Conservation (phyloP, 2,888 invertebrate species). For the Coelopa pilipes region DNA sequence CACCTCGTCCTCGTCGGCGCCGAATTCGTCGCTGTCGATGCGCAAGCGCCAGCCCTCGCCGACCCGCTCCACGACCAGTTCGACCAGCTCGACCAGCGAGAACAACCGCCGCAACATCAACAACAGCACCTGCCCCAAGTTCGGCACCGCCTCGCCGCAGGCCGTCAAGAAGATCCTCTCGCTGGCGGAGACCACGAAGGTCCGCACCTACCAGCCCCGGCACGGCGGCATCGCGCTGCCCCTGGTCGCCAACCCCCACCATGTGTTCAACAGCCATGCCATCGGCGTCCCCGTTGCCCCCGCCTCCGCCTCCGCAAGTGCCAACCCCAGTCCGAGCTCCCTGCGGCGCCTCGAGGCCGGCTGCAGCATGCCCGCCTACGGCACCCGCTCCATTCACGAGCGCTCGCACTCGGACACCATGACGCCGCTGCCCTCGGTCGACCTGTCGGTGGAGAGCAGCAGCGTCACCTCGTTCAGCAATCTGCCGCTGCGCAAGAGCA, state of each 20-base stretch:
- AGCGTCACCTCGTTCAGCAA: conserved; percentile 93
- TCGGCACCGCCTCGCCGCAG: conserved; percentile 91
- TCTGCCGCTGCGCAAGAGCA: conserved; percentile 86
- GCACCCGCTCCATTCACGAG: conserved; percentile 79
- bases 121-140: conserved; percentile 71
- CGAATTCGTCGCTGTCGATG: conserved; percentile 67
- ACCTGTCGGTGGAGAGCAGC: conserved; percentile 93
- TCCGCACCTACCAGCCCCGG: conserved; percentile 87
- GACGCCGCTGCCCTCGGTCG: conserved; percentile 82
- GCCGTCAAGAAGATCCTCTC: conserved; percentile 95
- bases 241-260: conserved; percentile 68
- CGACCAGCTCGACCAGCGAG: conserved; percentile 81
- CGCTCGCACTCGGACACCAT: conserved; percentile 91
- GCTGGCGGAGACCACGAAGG: conserved; percentile 87
- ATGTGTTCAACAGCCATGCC: conserved; percentile 42
- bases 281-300: conserved; percentile 31
- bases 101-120: conserved; percentile 56
- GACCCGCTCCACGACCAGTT: conserved; percentile 90
- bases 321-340: conserved; percentile 69
- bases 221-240: conserved; percentile 70
- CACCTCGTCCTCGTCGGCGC: conserved; percentile 68
- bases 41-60: conserved; percentile 91
- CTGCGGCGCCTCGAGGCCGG: conserved; percentile 71
- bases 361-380: conserved; percentile 51
- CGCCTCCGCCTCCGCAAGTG: conserved; percentile 29